phyloP scores from a whole-genome alignment of 2,797 vertebrate genomes.

The Tokudaia tokunoshimensis region DNA sequence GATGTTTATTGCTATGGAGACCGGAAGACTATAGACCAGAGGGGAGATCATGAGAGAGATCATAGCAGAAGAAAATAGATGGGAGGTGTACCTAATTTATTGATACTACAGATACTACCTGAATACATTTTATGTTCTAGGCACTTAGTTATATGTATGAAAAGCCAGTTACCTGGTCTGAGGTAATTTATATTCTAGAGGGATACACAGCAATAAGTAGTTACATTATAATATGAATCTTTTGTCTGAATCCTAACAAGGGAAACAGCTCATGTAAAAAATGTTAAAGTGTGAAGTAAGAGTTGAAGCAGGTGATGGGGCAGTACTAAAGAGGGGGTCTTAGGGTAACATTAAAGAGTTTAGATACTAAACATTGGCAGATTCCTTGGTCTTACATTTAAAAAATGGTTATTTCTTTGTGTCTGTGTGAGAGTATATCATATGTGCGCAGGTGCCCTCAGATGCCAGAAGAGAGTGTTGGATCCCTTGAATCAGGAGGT shows the following conservation, averaged over 20 bases:
- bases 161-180: neutral
- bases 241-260: neutral
- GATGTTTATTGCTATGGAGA: neutral
- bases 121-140: neutral
- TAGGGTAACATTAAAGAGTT: neutral
- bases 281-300: neutral
- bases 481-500: neutral
- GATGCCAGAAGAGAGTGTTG: neutral
- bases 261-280: neutral
- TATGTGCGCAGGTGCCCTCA: neutral
- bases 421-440: neutral
- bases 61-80: neutral
- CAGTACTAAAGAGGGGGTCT: too few species aligned
- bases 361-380: neutral
- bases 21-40: neutral
- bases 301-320: neutral
- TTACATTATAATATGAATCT: neutral
- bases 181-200: constrained; percentile 1
- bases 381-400: neutral
- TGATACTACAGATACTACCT: neutral
- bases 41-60: neutral
- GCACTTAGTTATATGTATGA: neutral
- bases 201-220: neutral
- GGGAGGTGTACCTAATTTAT: neutral
- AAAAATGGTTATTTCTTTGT: neutral